Evolutionary conservation across 2,888 invertebrate genomes (phyloP).

Genomic region (Leptopilina drosophilae): DNA sequence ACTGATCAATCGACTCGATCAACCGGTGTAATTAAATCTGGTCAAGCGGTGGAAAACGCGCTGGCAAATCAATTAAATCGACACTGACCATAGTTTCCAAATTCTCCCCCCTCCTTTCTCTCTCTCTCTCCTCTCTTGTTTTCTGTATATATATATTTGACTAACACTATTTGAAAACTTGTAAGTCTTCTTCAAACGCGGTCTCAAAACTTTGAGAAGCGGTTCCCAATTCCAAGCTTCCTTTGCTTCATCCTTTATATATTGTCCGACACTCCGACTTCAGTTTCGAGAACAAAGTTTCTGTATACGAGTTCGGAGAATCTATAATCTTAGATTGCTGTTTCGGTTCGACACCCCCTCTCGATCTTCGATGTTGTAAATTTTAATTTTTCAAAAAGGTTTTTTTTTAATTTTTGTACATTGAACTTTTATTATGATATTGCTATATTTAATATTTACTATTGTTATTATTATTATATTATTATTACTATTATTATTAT

Average conservation of each 20-base stretch:
- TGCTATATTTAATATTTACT: too few species aligned
- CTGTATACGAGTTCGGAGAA: not conserved
- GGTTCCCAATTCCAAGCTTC: slow-evolving; percentile 13
- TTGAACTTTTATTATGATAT: too few species aligned
- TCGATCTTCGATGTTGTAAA: too few species aligned
- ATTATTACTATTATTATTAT: too few species aligned
- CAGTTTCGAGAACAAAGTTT: slow-evolving; percentile 29
- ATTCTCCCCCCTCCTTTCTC: not conserved
- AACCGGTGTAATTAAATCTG: slow-evolving; percentile 65
- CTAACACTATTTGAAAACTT: slow-evolving; percentile 11
- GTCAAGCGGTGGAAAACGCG: slow-evolving; percentile 63
- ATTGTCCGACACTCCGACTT: not conserved
- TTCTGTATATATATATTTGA: not conserved
- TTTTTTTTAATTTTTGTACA: too few species aligned
- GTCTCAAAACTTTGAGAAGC: slow-evolving; percentile 1
- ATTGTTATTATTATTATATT: too few species aligned
- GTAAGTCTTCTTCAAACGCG: slow-evolving; percentile 35
- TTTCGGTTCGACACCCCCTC: too few species aligned
- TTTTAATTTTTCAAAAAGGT: too few species aligned
- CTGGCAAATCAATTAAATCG: slow-evolving; percentile 66
- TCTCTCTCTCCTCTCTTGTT: not conserved
- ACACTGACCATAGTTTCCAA: slow-evolving; percentile 52
- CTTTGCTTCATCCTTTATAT: not conserved
- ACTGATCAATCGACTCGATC: slow-evolving; percentile 41
- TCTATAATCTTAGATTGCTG: not conserved